phyloP scores from a whole-genome alignment of 2,797 vertebrate genomes.

The Heteromormyrus szaboi region DNA sequence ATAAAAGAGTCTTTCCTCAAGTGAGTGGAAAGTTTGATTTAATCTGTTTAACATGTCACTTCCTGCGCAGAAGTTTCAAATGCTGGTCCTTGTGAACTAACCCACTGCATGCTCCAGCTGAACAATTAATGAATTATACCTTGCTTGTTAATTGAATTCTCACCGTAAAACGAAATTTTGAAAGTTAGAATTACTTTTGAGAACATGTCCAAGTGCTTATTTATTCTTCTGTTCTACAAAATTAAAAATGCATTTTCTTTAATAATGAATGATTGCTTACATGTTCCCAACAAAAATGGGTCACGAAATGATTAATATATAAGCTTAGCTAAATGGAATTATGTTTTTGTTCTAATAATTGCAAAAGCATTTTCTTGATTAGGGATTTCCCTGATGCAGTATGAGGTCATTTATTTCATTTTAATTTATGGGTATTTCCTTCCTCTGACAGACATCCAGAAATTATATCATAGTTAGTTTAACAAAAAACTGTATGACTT shows the following conservation, averaged over 20 bases:
- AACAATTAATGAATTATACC: background rate
- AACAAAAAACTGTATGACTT: background rate
- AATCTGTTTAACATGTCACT: background rate
- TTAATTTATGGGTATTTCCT: background rate
- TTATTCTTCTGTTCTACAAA: background rate
- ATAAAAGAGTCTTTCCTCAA: background rate
- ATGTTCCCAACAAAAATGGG: background rate
- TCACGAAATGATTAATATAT: background rate
- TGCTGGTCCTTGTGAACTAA: background rate
- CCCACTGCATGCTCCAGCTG: background rate
- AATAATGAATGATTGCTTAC: background rate
- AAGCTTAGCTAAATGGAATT: background rate
- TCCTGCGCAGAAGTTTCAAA: background rate
- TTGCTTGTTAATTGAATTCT: background rate
- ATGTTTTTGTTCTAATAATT: background rate
- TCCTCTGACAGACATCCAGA: background rate
- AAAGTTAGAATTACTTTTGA: background rate
- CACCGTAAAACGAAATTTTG: background rate
- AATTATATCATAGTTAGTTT: background rate
- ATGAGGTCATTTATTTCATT: background rate
- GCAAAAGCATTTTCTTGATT: background rate
- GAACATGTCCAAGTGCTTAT: background rate
- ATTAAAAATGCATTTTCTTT: background rate
- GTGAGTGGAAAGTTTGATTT: background rate
- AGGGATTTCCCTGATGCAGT: background rate